These are phyloP conservation scores for Eupeodes latifasciatus DNA, from an alignment of 2,888 invertebrate species.

Conservation along the genomic window DNA sequence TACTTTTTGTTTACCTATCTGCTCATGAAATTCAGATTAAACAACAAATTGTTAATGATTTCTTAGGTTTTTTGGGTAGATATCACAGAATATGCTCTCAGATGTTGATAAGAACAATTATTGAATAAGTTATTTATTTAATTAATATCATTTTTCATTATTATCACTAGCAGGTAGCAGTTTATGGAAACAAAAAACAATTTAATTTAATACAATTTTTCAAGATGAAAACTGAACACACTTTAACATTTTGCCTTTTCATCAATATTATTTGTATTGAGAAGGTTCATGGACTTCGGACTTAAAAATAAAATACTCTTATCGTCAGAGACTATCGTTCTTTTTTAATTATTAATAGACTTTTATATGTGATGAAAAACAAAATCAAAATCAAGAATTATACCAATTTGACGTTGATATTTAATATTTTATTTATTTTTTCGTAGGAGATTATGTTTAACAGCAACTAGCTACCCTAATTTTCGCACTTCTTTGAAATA, in stretches of 20 bases:
- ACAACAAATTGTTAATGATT: no score
- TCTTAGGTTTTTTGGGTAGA: no score
- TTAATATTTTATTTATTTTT: no score
- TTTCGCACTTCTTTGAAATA: neutral
- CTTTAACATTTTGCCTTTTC: neutral
- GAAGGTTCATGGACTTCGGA: constrained; percentile 37
- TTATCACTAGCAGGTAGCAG: no score
- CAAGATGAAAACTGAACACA: neutral
- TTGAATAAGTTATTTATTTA: no score
- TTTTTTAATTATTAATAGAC: neutral
- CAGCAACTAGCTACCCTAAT: no score
- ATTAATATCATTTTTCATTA: no score
- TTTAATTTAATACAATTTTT: neutral
- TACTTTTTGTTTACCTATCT: no score
- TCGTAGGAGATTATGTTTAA: no score
- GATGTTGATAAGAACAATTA: no score
- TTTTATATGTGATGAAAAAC: neutral
- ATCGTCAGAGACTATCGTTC: neutral
- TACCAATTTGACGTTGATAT: neutral
- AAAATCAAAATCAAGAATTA: neutral
- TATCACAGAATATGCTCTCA: no score
- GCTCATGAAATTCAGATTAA: no score
- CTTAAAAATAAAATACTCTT: constrained; percentile 1
- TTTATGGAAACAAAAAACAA: neutral
- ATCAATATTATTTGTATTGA: neutral